Percentiles rank a stretch among this genome's conserved stretches.
Conservation (phyloP, 1,140 invertebrate species). For the Camponotus vicinus region DNA sequence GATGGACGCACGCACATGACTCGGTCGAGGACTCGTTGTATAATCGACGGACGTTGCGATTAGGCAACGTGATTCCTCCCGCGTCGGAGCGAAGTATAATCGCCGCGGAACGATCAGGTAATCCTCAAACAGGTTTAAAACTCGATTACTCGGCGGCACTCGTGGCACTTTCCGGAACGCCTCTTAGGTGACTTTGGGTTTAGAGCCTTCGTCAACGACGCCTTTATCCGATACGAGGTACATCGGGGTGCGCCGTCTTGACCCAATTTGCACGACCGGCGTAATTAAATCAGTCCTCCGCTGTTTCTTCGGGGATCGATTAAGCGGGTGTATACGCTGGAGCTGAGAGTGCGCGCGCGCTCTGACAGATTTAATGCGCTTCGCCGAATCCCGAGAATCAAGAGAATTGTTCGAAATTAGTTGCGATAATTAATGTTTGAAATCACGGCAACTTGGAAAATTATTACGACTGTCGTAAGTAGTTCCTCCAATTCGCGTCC, state of each 20-base stretch:
- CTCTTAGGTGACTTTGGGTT: too few species aligned
- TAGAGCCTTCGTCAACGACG: not conserved
- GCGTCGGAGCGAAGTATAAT: slow-evolving; percentile 54
- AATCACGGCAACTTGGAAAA: slow-evolving; percentile 6
- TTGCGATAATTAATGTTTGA: slow-evolving; percentile 24
- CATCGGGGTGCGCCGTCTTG: slow-evolving; percentile 68
- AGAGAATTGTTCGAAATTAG: slow-evolving; percentile 1
- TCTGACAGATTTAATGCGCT: slow-evolving; percentile 29
- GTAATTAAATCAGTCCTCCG: slow-evolving; percentile 74
- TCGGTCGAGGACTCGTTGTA: slow-evolving; percentile 51
- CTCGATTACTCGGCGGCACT: slow-evolving; percentile 9
- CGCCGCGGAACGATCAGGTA: slow-evolving; percentile 41
- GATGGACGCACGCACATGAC: slow-evolving; percentile 58
- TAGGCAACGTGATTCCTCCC: slow-evolving; percentile 68
- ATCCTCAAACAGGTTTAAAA: slow-evolving; percentile 25
- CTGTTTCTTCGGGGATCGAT: slow-evolving; percentile 57
- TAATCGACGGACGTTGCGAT: slow-evolving; percentile 46
- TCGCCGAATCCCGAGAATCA: slow-evolving; percentile 29
- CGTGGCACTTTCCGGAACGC: not conserved
- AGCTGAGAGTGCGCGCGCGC: slow-evolving; percentile 35
- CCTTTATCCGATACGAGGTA: slow-evolving; percentile 42
- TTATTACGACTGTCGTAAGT: not conserved
- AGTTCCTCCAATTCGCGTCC: not conserved
- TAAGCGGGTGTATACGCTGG: slow-evolving; percentile 30
- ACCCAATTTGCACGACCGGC: slow-evolving; percentile 77